Conservation (phyloP, 2,113 vertebrate species). For the Cyprinodon brontotheroides region DNA sequence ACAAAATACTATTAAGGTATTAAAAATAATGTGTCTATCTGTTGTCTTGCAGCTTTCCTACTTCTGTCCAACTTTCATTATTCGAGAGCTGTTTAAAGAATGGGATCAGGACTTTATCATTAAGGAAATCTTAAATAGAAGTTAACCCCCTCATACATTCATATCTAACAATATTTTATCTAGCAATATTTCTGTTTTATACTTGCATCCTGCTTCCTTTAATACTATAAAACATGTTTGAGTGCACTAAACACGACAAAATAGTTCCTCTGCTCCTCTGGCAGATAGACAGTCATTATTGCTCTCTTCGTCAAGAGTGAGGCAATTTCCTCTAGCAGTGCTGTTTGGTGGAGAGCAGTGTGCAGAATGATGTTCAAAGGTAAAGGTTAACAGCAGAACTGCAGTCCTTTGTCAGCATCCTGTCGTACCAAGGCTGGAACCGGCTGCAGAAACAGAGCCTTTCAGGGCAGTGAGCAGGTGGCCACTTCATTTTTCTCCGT, state of each 20-base stretch:
- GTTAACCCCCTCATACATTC: neutral
- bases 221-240: neutral
- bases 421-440: neutral
- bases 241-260: neutral
- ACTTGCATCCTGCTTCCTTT: neutral
- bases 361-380: slow-evolving; percentile 7
- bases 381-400: slow-evolving; percentile 2
- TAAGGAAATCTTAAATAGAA: neutral
- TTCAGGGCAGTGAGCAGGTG: neutral
- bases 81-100: neutral
- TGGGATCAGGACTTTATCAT: neutral
- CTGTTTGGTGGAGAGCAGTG: neutral
- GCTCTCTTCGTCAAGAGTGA: neutral
- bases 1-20: neutral
- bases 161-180: neutral
- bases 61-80: neutral
- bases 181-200: neutral
- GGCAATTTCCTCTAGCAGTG: neutral
- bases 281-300: slow-evolving; percentile 4
- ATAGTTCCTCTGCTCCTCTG: neutral
- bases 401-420: slow-evolving; percentile 9
- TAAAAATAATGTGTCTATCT: neutral
- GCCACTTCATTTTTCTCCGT: slow-evolving; percentile 2
- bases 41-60: neutral
- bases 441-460: neutral